These are phyloP conservation scores for Trichomalopsis sarcophagae DNA, from an alignment of 1,140 invertebrate species.

Conservation along the genomic window DNA sequence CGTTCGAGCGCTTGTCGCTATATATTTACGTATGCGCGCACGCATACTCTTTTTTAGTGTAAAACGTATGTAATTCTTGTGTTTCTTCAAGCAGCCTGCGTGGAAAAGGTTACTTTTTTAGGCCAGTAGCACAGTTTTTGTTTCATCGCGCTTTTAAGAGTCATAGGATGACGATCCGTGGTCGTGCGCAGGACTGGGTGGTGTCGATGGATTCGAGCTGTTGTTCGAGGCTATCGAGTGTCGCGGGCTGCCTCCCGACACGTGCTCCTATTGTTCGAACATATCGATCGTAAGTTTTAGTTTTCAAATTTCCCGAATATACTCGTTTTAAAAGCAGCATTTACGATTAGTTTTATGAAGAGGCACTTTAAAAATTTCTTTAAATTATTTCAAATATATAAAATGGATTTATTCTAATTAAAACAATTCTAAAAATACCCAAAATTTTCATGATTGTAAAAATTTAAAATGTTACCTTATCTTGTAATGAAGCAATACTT, in stretches of 20 bases:
- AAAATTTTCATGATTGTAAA: slow-evolving; percentile 33
- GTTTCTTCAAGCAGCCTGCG: slow-evolving; percentile 5
- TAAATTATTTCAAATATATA: too few relatives aligned
- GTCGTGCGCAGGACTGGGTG: slow-evolving; percentile 84
- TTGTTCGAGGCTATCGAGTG: slow-evolving; percentile 89
- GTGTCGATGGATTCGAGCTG: slow-evolving; percentile 86
- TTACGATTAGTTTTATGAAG: too few relatives aligned
- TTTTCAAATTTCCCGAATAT: not conserved
- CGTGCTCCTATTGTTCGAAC: slow-evolving; percentile 70
- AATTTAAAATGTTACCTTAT: slow-evolving; percentile 74
- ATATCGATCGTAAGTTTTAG: slow-evolving; percentile 53
- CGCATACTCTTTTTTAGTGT: slow-evolving; percentile 16
- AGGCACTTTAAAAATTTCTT: slow-evolving; percentile 23
- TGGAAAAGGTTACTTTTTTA: slow-evolving; percentile 15
- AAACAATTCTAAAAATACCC: slow-evolving; percentile 27
- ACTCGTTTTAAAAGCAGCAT: slow-evolving; percentile 37
- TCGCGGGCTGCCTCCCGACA: slow-evolving; percentile 79
- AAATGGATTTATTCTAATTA: too few relatives aligned
- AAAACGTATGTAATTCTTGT: slow-evolving; percentile 6
- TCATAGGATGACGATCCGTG: slow-evolving; percentile 84
- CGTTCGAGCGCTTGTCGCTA: not conserved
- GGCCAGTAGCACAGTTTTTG: slow-evolving; percentile 7
- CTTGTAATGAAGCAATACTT: slow-evolving; percentile 84
- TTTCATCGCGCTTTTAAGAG: slow-evolving; percentile 62
- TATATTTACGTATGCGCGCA: not conserved